A percentile compares a stretch with the other conserved stretches of the same genome.
Conservation (phyloP, 2,113 vertebrate species). For the Mustelus asterias region DNA sequence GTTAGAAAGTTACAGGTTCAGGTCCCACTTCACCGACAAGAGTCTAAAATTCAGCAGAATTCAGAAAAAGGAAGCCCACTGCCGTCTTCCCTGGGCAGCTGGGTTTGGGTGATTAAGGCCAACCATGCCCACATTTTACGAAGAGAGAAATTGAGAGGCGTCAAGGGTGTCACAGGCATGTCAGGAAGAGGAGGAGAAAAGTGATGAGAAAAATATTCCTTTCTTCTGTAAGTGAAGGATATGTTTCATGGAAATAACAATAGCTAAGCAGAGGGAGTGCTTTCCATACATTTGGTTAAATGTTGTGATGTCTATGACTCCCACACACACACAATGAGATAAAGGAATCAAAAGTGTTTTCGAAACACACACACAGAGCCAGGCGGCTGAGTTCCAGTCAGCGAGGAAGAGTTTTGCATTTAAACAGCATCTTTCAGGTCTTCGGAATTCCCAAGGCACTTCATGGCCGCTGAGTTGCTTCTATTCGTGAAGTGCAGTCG, state of each 20-base stretch:
- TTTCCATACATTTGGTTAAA: background rate
- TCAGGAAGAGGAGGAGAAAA: background rate
- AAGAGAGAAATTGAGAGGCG: background rate
- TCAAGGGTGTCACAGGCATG: background rate
- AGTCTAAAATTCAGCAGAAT: background rate
- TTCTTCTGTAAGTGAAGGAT: background rate
- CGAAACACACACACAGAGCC: background rate
- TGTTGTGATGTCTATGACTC: background rate
- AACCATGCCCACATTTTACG: background rate
- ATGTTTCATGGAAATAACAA: background rate
- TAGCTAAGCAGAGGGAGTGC: background rate
- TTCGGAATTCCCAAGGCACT: background rate
- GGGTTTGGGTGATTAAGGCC: background rate
- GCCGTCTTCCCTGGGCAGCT: background rate
- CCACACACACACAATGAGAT: constrained; percentile 1
- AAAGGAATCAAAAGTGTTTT: constrained; percentile 9
- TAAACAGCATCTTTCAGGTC: background rate
- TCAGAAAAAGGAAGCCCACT: background rate
- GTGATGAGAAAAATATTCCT: background rate
- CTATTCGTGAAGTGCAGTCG: background rate
- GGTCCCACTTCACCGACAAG: background rate
- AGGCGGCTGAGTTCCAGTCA: background rate
- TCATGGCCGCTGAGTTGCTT: background rate
- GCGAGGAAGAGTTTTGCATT: background rate
- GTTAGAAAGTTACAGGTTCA: background rate